Percentiles rank a stretch among this genome's conserved stretches.
Evolutionary conservation across 2,113 vertebrate genomes (phyloP).

Genomic region (Lontra canadensis): DNA sequence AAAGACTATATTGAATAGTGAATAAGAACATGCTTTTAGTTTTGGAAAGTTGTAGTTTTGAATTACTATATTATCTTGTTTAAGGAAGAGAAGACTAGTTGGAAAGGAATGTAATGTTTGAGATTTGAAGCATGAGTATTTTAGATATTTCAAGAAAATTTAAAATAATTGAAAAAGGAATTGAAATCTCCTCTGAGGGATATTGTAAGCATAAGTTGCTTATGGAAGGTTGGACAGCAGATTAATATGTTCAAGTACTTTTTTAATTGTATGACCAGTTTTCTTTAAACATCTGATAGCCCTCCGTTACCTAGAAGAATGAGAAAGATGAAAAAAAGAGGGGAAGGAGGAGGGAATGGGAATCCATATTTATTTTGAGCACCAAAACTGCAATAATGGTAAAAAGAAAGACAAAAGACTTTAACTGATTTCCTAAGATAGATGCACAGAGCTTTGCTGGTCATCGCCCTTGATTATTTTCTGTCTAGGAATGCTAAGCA

Average conservation of each 20-base stretch:
- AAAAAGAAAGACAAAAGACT: background rate
- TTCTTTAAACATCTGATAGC: background rate
- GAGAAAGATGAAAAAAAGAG: background rate
- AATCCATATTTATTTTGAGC: background rate
- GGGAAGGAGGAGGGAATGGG: background rate
- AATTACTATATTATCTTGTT: background rate
- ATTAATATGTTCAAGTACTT: background rate
- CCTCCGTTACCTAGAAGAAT: background rate
- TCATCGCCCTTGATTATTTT: background rate
- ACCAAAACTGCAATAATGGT: background rate
- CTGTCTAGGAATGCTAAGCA: background rate
- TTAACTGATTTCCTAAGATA: background rate
- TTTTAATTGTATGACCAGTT: background rate
- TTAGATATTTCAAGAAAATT: background rate
- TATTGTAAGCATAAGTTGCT: background rate
- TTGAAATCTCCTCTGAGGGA: background rate
- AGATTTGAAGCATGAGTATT: background rate
- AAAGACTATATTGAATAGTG: background rate
- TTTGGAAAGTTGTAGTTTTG: background rate
- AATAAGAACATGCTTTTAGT: background rate
- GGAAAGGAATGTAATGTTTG: background rate
- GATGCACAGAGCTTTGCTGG: background rate
- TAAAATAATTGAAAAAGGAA: background rate
- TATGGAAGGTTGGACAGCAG: background rate
- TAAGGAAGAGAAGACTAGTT: background rate